Evolutionary conservation across 1,140 invertebrate genomes (phyloP).

Genomic region (Octopus bimaculoides): DNA sequence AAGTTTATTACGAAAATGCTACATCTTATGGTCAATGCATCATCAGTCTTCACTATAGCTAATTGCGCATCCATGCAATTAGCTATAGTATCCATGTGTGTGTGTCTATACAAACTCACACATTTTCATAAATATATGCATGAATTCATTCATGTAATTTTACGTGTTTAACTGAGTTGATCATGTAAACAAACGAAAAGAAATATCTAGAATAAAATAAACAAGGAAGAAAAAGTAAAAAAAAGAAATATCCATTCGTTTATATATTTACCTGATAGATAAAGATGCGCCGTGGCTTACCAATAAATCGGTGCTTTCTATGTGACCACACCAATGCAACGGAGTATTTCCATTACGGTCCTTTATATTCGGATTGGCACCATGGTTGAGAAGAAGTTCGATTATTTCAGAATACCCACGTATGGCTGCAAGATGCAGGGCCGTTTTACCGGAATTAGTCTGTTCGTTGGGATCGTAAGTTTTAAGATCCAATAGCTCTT

Average conservation of each 20-base stretch:
- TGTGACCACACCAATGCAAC: slow-evolving; percentile 37
- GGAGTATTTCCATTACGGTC: slow-evolving; percentile 35
- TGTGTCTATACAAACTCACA: too few species aligned
- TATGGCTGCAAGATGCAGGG: slow-evolving; percentile 26
- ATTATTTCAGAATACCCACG: slow-evolving; percentile 26
- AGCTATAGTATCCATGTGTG: too few species aligned
- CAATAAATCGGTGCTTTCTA: slow-evolving; percentile 29
- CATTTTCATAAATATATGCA: too few species aligned
- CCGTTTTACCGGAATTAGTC: slow-evolving; percentile 26
- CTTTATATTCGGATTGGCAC: slow-evolving; percentile 23
- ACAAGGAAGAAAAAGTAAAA: not conserved
- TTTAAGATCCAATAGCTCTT: slow-evolving; percentile 18
- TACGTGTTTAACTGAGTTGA: too few species aligned
- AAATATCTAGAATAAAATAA: too few species aligned
- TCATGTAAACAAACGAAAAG: too few species aligned
- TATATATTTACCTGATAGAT: slow-evolving; percentile 19
- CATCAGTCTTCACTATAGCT: too few species aligned
- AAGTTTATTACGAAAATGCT: too few species aligned
- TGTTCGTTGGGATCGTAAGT: slow-evolving; percentile 22
- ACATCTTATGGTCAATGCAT: too few species aligned
- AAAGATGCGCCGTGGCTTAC: slow-evolving; percentile 27
- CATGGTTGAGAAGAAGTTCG: slow-evolving; percentile 20
- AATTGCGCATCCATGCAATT: too few species aligned
- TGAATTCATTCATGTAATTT: too few species aligned
- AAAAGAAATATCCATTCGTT: not conserved